Base-by-base conservation (phyloP, 2,797 vertebrate species). In the Anguilla pacifica region DNA sequence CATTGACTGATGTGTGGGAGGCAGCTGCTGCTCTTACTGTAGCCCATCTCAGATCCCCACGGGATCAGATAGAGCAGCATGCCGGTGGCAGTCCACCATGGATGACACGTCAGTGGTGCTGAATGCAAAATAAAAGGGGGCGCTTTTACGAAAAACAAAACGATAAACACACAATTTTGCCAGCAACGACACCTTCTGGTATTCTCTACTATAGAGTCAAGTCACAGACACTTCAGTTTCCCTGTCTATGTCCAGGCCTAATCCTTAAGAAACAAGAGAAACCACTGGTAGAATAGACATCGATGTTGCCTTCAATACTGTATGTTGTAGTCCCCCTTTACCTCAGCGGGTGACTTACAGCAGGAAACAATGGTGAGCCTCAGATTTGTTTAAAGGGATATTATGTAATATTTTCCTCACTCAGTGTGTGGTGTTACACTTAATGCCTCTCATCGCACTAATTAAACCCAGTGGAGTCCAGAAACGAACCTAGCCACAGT, bases 321-420 rank as follows among this genome's bases (percentile, higher is more conserved):
- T 43, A 19, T 86, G 51, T 10, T 49, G 46, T 49, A n/a, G 43
- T 43, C 35, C 39, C 57, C 43, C 17, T 35, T 77, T 25, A 25
- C 67, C 85, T 57, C 70, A 86, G 51, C 31, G 19, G 85, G n/a
- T 10, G 49, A 57, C 9, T 59, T 22, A 79, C 3, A 55, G n/a
- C 64, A 55, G 79, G 49, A 35, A 15, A 59, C 51, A 86, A 82
- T 43, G 53, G 31, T 53, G n/a, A 31, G 17, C 51, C 51, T 43
- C 51, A 81, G 28, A 35, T 10, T 81, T 46, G 53, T 31, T 87
- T 59, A 61, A 87, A 61, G 53, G 77, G 55, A 87, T 31, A 61
- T 87, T 82, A 82, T 39, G 77, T 55, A 81, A 64, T 61, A 11
- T 25, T 87, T 82, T 81, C 43, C 57, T 87, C 86, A 87, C 28